Conservation (phyloP, 2,113 vertebrate species). For the Columbina picui region DNA sequence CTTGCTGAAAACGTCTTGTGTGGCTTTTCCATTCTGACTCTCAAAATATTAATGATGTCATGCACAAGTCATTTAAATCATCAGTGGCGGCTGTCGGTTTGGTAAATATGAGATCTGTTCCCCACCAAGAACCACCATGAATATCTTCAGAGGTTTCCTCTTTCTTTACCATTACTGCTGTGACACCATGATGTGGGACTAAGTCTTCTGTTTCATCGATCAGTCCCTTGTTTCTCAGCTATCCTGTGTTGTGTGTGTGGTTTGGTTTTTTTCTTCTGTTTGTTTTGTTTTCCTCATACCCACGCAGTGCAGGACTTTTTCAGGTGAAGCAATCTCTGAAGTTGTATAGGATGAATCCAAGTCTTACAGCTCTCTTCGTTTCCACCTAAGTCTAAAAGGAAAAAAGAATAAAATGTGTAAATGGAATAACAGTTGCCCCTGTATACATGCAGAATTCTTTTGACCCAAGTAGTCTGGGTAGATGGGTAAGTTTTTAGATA, state of each 20-base stretch:
- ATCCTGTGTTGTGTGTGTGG: not conserved
- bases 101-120: not conserved
- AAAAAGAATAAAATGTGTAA: not conserved
- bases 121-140: fast-evolving
- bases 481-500: not conserved
- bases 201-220: not conserved
- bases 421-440: not conserved
- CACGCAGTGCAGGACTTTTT: not conserved
- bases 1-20: not conserved
- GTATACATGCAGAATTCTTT: not conserved
- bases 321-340: not conserved
- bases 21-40: not conserved
- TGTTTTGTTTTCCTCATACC: too few relatives aligned
- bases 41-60: not conserved
- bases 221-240: fast-evolving
- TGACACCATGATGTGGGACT: too few relatives aligned
- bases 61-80: not conserved
- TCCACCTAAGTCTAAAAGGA: not conserved
- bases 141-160: not conserved
- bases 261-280: not conserved
- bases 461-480: not conserved
- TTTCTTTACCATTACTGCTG: not conserved
- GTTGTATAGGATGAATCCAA: not conserved
- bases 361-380: not conserved
- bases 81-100: not conserved